Percentiles rank a stretch among this genome's conserved stretches.
phyloP scores from a whole-genome alignment of 2,888 invertebrate species.

The Microdon myrmicae region DNA sequence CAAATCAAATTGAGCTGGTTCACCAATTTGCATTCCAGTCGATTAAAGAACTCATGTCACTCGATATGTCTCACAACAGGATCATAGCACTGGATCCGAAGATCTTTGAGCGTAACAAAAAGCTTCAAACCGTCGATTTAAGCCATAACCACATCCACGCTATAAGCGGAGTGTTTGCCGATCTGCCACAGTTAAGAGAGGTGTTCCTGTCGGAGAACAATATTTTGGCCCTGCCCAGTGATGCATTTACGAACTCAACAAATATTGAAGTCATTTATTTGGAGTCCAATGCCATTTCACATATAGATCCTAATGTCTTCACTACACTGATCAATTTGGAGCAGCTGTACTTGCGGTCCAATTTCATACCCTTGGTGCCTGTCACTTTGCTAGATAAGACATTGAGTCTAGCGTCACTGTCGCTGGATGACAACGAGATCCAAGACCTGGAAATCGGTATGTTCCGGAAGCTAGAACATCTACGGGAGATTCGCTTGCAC shows the following conservation, averaged over 20 bases:
- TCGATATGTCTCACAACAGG: constrained; percentile 90
- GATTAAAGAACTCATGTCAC: constrained; percentile 79
- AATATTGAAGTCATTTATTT: constrained; percentile 84
- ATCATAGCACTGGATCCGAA: constrained; percentile 79
- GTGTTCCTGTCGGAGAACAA: constrained; percentile 90
- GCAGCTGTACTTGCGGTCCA: constrained; percentile 86
- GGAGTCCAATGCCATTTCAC: constrained; percentile 85
- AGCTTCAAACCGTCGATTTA: constrained; percentile 83
- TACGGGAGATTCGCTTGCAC: constrained; percentile 82
- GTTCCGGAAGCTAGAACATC: constrained; percentile 79
- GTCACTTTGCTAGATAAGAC: constrained; percentile 80
- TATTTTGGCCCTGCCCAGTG: constrained; percentile 82
- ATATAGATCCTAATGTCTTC: constrained; percentile 81
- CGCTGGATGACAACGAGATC: constrained; percentile 87
- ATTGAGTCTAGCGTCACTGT: constrained; percentile 81
- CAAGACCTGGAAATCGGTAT: constrained; percentile 81
- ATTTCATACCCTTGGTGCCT: constrained; percentile 84
- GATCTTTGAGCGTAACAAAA: constrained; percentile 80
- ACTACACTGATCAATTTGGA: constrained; percentile 80
- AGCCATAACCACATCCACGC: constrained; percentile 91
- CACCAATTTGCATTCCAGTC: constrained; percentile 81
- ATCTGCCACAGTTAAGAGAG: constrained; percentile 82
- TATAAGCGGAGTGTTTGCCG: constrained; percentile 83
- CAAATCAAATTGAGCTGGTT: constrained; percentile 82
- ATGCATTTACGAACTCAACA: constrained; percentile 81